Percentiles rank a stretch among this genome's conserved stretches.
phyloP scores from a whole-genome alignment of 2,888 invertebrate genomes.

The Dryobota labecula region DNA sequence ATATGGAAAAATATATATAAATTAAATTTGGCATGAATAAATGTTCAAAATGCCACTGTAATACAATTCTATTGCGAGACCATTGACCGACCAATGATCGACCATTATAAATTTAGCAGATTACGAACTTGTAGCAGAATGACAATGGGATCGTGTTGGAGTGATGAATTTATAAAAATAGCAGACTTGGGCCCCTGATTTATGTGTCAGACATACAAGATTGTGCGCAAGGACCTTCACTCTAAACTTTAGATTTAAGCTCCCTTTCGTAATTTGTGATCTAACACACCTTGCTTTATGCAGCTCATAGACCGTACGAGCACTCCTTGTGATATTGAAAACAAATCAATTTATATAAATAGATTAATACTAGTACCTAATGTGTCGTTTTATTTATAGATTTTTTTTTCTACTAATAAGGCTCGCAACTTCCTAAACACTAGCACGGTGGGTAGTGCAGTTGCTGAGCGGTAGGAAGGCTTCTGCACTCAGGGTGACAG shows the following conservation, averaged over 20 bases:
- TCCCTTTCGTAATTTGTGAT: slow-evolving; percentile 66
- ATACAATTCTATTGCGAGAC: too few species aligned
- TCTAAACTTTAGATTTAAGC: slow-evolving; percentile 31
- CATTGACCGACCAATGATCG: too few species aligned
- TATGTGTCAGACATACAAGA: background rate
- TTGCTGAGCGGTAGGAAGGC: too few species aligned
- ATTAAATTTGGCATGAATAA: too few species aligned
- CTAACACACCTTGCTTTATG: slow-evolving; percentile 75
- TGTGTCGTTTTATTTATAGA: slow-evolving; percentile 36
- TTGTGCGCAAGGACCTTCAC: slow-evolving; percentile 27
- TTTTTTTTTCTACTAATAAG: background rate
- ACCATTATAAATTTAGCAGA: too few species aligned
- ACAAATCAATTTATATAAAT: slow-evolving; percentile 73
- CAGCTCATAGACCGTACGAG: slow-evolving; percentile 79
- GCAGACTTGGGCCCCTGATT: too few species aligned
- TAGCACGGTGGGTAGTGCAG: background rate
- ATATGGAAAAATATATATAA: too few species aligned
- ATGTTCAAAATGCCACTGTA: too few species aligned
- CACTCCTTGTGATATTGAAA: slow-evolving; percentile 86
- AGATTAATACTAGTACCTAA: slow-evolving; percentile 59
- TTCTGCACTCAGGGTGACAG: background rate
- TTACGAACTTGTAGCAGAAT: too few species aligned
- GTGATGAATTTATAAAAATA: too few species aligned
- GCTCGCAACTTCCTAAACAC: background rate
- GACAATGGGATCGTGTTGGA: too few species aligned